Evolutionary conservation across 92 coral and sea anemone species (phyloP).

Genomic region (Zoanthus sansibaricus): DNA sequence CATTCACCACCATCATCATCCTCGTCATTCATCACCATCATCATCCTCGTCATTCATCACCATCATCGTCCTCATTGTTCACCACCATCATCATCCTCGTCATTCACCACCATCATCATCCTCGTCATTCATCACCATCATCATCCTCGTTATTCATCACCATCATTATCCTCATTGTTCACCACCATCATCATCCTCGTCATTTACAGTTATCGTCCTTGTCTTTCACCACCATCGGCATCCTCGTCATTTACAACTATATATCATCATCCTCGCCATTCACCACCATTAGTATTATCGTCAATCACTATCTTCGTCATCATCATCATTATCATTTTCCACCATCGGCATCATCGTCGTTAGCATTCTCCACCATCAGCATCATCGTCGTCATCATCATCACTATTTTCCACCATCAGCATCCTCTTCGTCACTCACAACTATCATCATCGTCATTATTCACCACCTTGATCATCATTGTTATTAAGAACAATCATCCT

Average conservation of each 20-base stretch:
- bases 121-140: neutral
- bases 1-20: neutral
- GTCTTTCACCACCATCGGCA: neutral
- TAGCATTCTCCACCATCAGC: too few relatives aligned
- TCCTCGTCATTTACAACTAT: neutral
- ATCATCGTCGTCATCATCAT: too few relatives aligned
- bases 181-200: neutral
- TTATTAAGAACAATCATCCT: neutral
- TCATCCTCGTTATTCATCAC: neutral
- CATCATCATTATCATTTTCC: too few relatives aligned
- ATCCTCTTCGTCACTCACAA: neutral
- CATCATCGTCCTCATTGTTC: neutral
- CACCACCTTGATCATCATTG: neutral
- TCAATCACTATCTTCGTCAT: too few relatives aligned
- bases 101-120: neutral
- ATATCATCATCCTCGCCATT: too few relatives aligned
- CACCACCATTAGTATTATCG: neutral
- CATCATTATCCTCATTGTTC: neutral
- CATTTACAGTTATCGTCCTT: too few relatives aligned
- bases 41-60: neutral
- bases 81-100: neutral
- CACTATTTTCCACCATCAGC: neutral
- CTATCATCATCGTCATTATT: neutral
- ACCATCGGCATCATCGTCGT: neutral
- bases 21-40: neutral